Evolutionary conservation across 2,113 vertebrate species (phyloP).

Genomic region (Poeciliopsis occidentalis): DNA sequence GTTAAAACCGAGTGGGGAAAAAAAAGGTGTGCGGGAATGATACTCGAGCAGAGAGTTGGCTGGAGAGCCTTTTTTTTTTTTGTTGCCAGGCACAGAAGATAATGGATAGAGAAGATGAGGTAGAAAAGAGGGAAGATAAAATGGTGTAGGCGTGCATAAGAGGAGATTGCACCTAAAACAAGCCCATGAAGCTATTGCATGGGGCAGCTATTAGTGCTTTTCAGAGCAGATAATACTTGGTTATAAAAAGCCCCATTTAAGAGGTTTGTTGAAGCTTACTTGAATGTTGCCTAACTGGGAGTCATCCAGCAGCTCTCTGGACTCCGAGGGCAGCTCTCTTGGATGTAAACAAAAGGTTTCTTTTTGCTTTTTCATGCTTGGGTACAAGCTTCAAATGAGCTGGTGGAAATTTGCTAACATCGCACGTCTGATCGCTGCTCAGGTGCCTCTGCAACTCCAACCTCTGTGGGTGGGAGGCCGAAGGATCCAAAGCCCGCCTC

Average conservation of each 20-base stretch:
- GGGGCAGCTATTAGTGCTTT: conserved; percentile 33
- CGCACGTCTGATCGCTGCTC: conserved; percentile 56
- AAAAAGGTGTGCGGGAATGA: conserved; percentile 38
- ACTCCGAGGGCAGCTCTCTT: conserved; percentile 30
- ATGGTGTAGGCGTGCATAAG: conserved; percentile 40
- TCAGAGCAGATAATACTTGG: conserved; percentile 5
- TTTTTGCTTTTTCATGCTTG: conserved; percentile 39
- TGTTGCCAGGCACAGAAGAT: conserved; percentile 42
- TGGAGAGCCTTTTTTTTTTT: conserved; percentile 33
- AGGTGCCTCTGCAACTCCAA: conserved; percentile 64
- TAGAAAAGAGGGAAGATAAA: conserved; percentile 33
- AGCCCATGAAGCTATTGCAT: conserved; percentile 36
- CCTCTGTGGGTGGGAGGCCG: conserved; percentile 66
- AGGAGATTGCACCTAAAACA: conserved; percentile 48
- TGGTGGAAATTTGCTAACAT: conserved; percentile 63
- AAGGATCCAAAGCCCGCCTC: conserved; percentile 58
- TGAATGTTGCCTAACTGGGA: conserved; percentile 34
- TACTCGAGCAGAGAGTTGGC: conserved; percentile 53
- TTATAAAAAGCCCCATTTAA: conserved; percentile 21
- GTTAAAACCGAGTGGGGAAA: conserved; percentile 29
- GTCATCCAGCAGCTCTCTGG: conserved; percentile 24
- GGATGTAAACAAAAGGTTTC: conserved; percentile 18
- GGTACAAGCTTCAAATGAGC: conserved; percentile 51
- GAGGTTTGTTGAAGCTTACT: conserved; percentile 23
- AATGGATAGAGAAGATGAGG: conserved; percentile 53